Conservation (phyloP, 64 coral and sea anemone genomes). For the Montipora efflorescens region DNA sequence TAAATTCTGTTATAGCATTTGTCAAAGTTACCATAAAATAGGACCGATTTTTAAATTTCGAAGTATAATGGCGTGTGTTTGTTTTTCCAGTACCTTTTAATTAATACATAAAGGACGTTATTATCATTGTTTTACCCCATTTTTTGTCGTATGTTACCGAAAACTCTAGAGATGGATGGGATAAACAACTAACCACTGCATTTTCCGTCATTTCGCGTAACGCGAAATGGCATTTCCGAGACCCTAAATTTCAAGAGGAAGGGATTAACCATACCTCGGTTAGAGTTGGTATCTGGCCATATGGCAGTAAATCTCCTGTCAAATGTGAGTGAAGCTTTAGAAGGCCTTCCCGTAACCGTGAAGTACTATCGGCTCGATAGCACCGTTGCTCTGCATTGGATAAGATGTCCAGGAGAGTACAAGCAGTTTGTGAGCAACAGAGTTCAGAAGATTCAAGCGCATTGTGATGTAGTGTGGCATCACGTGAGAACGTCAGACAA, state of each 20-base stretch:
- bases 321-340: constrained; percentile 42
- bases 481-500: constrained; percentile 44
- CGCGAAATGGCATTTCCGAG: no score
- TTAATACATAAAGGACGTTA: background rate
- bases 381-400: constrained; percentile 54
- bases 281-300: constrained; percentile 54
- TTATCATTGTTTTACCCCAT: no score
- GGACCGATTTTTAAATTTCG: background rate
- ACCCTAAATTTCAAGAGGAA: background rate
- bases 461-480: constrained; percentile 21
- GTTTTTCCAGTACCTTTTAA: constrained; percentile 4
- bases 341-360: constrained; percentile 46
- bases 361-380: constrained; percentile 38
- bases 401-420: constrained; percentile 28
- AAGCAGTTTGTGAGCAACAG: constrained; percentile 64
- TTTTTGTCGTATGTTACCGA: no score
- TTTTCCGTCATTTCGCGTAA: no score
- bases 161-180: no score
- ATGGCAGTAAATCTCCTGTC: constrained; percentile 41
- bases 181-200: no score
- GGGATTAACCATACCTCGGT: constrained; percentile 40
- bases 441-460: constrained; percentile 41
- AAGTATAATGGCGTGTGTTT: background rate
- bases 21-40: constrained; percentile 10
- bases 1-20: background rate